These are phyloP conservation scores for Prunella himalayana DNA, from an alignment of 2,113 vertebrate species.

Conservation along the genomic window DNA sequence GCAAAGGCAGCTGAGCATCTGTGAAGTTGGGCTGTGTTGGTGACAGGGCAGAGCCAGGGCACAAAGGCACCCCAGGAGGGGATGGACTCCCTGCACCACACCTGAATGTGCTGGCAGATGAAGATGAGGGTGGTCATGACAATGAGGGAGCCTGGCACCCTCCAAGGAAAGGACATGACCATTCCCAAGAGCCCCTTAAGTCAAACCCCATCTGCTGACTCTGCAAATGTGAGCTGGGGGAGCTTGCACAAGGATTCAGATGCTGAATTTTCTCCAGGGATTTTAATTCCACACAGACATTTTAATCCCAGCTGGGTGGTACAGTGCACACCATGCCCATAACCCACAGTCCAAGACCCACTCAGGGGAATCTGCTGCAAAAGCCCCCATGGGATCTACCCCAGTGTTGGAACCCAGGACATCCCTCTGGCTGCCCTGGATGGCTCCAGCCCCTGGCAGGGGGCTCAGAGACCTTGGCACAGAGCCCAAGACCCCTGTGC, in stretches of 20 bases:
- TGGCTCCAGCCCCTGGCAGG: too few relatives aligned
- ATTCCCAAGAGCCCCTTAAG: background rate
- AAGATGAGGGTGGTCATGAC: too few relatives aligned
- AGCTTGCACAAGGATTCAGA: background rate
- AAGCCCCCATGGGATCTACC: background rate
- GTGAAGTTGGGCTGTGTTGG: accelerated
- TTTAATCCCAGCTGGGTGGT: background rate
- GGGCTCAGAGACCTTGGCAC: too few relatives aligned
- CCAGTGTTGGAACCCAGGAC: too few relatives aligned
- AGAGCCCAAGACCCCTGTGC: too few relatives aligned
- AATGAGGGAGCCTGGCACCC: background rate
- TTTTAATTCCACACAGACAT: background rate
- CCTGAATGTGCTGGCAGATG: background rate
- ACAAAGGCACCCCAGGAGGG: background rate
- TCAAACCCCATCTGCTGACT: background rate
- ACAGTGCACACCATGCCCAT: background rate
- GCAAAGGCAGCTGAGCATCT: background rate
- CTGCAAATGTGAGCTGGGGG: background rate
- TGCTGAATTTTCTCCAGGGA: background rate
- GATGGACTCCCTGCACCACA: background rate
- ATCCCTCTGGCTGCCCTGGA: too few relatives aligned
- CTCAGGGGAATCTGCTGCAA: background rate
- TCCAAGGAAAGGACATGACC: background rate
- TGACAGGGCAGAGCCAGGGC: background rate
- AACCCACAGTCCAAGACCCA: background rate